Evolutionary conservation across 2,113 vertebrate species (phyloP).

Genomic region (Carollia perspicillata): DNA sequence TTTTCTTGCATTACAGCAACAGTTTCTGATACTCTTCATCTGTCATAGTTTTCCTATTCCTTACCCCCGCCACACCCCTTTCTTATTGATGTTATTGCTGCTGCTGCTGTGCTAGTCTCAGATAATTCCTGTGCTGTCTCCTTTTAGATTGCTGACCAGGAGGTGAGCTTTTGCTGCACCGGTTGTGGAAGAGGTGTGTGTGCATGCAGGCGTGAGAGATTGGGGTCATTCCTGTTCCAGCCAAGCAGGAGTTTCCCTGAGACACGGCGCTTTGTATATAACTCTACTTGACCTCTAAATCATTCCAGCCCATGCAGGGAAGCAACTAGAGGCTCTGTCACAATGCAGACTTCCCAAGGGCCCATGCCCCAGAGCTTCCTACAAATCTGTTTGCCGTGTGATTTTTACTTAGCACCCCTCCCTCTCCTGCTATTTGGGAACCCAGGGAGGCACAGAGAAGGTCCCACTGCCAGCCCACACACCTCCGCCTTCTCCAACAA

Average conservation of each 20-base stretch:
- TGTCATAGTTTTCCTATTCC: background rate
- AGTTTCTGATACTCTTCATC: background rate
- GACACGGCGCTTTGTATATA: background rate
- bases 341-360: background rate
- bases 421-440: background rate
- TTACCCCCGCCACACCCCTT: background rate
- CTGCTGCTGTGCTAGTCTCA: background rate
- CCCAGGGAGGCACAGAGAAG: background rate
- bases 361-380: background rate
- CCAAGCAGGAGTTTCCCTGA: background rate
- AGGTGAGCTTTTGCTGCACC: background rate
- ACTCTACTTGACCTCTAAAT: background rate
- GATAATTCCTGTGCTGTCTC: background rate
- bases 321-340: background rate
- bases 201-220: background rate
- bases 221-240: background rate
- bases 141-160: background rate
- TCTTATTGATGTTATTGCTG: background rate
- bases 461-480: background rate
- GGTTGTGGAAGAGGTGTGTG: background rate
- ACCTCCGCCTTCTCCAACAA: background rate
- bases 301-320: background rate
- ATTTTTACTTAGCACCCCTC: background rate
- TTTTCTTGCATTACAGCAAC: background rate
- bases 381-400: background rate